Percentiles rank a stretch among this genome's conserved stretches.
Evolutionary conservation across 1,140 invertebrate species (phyloP).

Genomic region (Gonioctena quinquepunctata): DNA sequence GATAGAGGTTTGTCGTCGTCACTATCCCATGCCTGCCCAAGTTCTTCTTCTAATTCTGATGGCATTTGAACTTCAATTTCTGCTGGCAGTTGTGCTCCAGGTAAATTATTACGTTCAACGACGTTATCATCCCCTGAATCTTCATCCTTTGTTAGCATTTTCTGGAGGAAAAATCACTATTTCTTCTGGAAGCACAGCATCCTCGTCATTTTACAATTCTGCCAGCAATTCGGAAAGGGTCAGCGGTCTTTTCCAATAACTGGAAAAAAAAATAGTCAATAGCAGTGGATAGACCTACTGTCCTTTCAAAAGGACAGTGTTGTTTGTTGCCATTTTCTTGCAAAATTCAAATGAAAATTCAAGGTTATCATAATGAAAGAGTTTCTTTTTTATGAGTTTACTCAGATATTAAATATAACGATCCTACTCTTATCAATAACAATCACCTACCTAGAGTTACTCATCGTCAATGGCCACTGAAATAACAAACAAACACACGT

Average conservation of each 20-base stretch:
- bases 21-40: slow-evolving; percentile 1
- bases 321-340: too few species aligned
- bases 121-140: slow-evolving; percentile 28
- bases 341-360: too few species aligned
- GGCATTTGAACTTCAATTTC: slow-evolving; percentile 12
- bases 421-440: too few species aligned
- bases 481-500: too few species aligned
- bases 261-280: slow-evolving; percentile 19
- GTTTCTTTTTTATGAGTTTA: too few species aligned
- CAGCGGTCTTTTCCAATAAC: slow-evolving; percentile 22
- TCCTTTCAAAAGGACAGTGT: slow-evolving; percentile 25
- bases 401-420: too few species aligned
- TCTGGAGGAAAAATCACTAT: slow-evolving; percentile 24
- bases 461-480: too few species aligned
- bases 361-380: too few species aligned
- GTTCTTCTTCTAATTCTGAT: neutral
- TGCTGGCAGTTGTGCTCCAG: slow-evolving; percentile 14
- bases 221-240: slow-evolving; percentile 19
- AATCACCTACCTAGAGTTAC: too few species aligned
- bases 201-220: slow-evolving; percentile 21
- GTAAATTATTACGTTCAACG: slow-evolving; percentile 20
- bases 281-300: neutral
- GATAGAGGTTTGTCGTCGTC: slow-evolving; percentile 25
- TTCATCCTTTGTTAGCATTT: slow-evolving; percentile 23
- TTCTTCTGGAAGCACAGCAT: neutral